A percentile compares a stretch with the other conserved stretches of the same genome.
These are phyloP conservation scores for Apostichopus japonicus DNA, from an alignment of 35 echinoderm and acorn worm species.

Conservation along the genomic window DNA sequence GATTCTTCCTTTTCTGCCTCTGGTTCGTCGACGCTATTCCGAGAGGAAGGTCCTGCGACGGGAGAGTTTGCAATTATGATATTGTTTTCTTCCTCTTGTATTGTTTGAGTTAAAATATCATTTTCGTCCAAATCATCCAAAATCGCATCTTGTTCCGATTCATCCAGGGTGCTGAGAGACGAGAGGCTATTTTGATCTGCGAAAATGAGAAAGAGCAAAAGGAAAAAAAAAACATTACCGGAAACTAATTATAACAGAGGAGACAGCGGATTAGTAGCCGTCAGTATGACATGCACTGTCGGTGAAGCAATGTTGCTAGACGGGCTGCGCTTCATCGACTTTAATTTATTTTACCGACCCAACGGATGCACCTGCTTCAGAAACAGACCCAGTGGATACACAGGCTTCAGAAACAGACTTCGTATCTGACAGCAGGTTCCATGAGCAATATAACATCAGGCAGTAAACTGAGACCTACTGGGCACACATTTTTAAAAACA, in stretches of 20 bases:
- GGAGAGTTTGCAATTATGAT: background rate
- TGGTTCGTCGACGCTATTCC: background rate
- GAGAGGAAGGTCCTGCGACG: background rate
- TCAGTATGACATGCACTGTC: background rate
- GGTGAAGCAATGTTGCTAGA: background rate
- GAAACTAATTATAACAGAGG: background rate
- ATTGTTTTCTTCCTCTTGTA: conserved; percentile 34
- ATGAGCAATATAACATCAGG: no score
- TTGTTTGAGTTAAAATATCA: background rate
- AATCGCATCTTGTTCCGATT: conserved; percentile 1
- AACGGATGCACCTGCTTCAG: no score
- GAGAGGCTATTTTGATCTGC: conserved; percentile 29
- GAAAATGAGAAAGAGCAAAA: background rate
- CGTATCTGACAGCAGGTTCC: no score
- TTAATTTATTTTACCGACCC: background rate
- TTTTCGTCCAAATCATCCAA: conserved; percentile 31
- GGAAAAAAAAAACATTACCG: no score
- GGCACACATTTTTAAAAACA: no score
- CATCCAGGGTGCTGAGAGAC: conserved; percentile 39
- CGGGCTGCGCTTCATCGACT: background rate
- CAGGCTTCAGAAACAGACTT: no score
- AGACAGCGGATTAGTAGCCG: background rate
- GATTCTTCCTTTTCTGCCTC: conserved; percentile 26
- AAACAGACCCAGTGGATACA: no score
- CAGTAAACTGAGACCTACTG: no score